These are phyloP conservation scores for Agriopis aurantiaria DNA, from an alignment of 2,888 invertebrate species.

Conservation along the genomic window DNA sequence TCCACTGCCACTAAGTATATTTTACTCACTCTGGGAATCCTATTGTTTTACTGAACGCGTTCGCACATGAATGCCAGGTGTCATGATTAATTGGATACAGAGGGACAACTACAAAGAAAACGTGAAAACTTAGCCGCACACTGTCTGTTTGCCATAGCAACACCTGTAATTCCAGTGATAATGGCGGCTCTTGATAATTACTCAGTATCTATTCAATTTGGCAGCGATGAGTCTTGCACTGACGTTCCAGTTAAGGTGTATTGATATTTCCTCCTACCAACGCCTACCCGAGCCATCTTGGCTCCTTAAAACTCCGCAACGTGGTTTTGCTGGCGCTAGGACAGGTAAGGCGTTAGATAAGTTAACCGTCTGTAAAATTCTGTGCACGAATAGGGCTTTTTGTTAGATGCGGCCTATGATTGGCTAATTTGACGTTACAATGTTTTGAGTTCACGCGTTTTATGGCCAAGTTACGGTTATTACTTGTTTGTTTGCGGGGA, in stretches of 20 bases:
- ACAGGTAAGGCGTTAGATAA: neutral
- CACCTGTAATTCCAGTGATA: too few relatives aligned
- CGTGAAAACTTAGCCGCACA: too few relatives aligned
- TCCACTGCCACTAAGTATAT: slow-evolving; percentile 19
- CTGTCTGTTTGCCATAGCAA: neutral
- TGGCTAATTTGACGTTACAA: slow-evolving; percentile 63
- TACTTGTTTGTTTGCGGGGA: slow-evolving; percentile 25
- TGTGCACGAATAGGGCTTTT: slow-evolving; percentile 55
- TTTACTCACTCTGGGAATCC: slow-evolving; percentile 48
- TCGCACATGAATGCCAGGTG: slow-evolving; percentile 76
- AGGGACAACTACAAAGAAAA: neutral
- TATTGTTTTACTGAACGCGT: slow-evolving; percentile 54
- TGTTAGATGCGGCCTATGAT: slow-evolving; percentile 61
- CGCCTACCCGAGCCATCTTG: neutral
- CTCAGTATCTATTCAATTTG: neutral
- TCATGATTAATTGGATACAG: neutral
- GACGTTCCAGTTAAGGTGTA: neutral
- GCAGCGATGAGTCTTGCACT: neutral
- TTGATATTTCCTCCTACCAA: neutral
- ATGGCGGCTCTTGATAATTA: too few relatives aligned
- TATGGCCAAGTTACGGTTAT: slow-evolving; percentile 40
- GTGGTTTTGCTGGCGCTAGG: too few relatives aligned
- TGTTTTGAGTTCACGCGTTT: slow-evolving; percentile 40
- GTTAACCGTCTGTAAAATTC: slow-evolving; percentile 16
- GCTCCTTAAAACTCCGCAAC: neutral